Evolutionary conservation across 2,113 vertebrate species (phyloP).

Genomic region (Aramus guarauna): DNA sequence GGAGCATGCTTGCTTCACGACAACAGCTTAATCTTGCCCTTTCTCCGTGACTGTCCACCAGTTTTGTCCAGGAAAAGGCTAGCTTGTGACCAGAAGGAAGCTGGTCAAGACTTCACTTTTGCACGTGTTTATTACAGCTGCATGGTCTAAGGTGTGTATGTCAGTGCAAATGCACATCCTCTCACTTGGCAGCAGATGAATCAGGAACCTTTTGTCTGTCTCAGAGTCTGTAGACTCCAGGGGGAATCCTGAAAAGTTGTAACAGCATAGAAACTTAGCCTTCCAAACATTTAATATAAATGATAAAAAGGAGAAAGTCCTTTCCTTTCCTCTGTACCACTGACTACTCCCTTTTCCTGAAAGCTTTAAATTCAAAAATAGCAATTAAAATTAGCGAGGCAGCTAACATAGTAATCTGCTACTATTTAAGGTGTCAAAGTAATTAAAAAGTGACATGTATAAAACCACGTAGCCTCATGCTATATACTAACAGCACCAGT

Average conservation of each 20-base stretch:
- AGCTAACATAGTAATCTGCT: background rate
- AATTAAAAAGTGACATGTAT: background rate
- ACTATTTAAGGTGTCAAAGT: background rate
- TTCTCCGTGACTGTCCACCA: background rate
- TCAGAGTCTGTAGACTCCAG: background rate
- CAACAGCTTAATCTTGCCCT: background rate
- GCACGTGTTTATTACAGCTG: background rate
- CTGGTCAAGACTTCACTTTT: background rate
- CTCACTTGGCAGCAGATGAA: background rate
- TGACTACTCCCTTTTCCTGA: background rate
- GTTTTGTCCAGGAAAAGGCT: background rate
- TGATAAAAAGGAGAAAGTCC: background rate
- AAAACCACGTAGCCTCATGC: rapidly evolving
- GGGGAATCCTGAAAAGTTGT: background rate
- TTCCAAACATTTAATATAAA: background rate
- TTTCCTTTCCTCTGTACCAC: background rate
- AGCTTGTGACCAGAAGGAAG: background rate
- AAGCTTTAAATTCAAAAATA: background rate
- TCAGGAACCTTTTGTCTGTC: background rate
- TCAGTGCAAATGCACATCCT: background rate
- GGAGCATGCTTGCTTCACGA: background rate
- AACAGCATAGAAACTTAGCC: background rate
- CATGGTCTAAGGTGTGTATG: background rate
- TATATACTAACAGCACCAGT: background rate
- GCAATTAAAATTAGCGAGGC: background rate